A percentile compares a stretch with the other conserved stretches of the same genome.
Evolutionary conservation across 2,888 invertebrate species (phyloP).

Genomic region (Drosophila setosimentum): DNA sequence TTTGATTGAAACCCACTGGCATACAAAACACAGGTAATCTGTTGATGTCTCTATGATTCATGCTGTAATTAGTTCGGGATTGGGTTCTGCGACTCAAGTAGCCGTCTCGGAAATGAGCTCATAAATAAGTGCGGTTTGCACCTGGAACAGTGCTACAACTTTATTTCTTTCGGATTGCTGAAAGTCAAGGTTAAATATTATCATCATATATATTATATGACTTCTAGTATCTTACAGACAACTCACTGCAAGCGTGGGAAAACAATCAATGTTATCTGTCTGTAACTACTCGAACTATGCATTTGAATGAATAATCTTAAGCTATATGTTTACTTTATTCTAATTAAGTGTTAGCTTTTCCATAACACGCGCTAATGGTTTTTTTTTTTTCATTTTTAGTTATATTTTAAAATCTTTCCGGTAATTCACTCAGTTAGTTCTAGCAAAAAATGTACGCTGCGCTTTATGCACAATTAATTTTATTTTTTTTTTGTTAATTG

Average conservation of each 20-base stretch:
- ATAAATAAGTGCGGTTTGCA: constrained; percentile 54
- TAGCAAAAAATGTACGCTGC: constrained; percentile 17
- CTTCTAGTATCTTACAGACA: background rate
- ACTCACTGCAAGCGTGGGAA: constrained; percentile 59
- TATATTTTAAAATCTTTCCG: constrained; percentile 48
- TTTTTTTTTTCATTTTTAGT: constrained; percentile 31
- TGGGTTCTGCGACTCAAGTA: constrained; percentile 44
- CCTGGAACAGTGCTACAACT: background rate
- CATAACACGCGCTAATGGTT: constrained; percentile 45
- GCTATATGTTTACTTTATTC: constrained; percentile 30
- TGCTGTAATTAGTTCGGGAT: constrained; percentile 65
- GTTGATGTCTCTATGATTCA: constrained; percentile 56
- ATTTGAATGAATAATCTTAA: constrained; percentile 57
- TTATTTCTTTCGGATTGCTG: constrained; percentile 31
- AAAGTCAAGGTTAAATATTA: constrained; percentile 60
- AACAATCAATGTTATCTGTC: constrained; percentile 37
- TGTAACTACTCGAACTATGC: constrained; percentile 60
- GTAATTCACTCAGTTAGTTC: constrained; percentile 17
- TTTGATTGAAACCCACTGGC: constrained; percentile 58
- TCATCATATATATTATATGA: background rate
- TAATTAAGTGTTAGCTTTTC: constrained; percentile 42
- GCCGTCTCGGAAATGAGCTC: constrained; percentile 70
- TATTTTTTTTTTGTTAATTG: background rate
- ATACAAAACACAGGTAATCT: constrained; percentile 32
- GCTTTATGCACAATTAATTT: constrained; percentile 42